Percentiles rank a stretch among this genome's conserved stretches.
phyloP scores from a whole-genome alignment of 2,888 invertebrate genomes.

The Glaucopsyche alexis region DNA sequence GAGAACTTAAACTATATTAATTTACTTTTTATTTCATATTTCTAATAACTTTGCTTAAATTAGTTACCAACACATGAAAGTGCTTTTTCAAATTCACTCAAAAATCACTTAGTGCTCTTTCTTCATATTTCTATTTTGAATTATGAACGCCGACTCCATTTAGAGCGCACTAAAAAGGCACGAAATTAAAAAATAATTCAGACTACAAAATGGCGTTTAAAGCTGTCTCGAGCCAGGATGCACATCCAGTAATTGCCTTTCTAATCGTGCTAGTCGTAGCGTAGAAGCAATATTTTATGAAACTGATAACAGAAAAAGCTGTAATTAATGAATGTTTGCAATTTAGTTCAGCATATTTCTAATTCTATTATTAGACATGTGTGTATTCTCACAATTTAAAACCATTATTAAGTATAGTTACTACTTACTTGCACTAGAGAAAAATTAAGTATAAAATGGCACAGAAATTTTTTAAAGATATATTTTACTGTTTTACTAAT shows the following conservation, averaged over 20 bases:
- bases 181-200: conserved; percentile 16
- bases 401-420: neutral
- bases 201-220: conserved; percentile 20
- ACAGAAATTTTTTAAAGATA: neutral
- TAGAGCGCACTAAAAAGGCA: neutral
- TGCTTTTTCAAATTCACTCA: conserved; percentile 7
- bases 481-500: neutral
- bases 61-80: neutral
- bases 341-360: neutral
- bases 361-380: conserved; percentile 5
- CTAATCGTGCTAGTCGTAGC: conserved; percentile 18
- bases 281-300: conserved; percentile 18
- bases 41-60: neutral
- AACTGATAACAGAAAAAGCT: conserved; percentile 7
- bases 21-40: neutral
- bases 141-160: neutral
- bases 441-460: neutral
- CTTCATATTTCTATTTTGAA: conserved; percentile 12
- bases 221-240: conserved; percentile 19
- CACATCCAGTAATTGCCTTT: conserved; percentile 14
- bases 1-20: neutral
- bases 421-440: neutral
- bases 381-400: neutral
- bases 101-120: neutral
- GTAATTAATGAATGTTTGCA: neutral